phyloP scores from a whole-genome alignment of 30 jellyfish, hydroid and myxozoan species.

The Clytia hemisphaerica region DNA sequence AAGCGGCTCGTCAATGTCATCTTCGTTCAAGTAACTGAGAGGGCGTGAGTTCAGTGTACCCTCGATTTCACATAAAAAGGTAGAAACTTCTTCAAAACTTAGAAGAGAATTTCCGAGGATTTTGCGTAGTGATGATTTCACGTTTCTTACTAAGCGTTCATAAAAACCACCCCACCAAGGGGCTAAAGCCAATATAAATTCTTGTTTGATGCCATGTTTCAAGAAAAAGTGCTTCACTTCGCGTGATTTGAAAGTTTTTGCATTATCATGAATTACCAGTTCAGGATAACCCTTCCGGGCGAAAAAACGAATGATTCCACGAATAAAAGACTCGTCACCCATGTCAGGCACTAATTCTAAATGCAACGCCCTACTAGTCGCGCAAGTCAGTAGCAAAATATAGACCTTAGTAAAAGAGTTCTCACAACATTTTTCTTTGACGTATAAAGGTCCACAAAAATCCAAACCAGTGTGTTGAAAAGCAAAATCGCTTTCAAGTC shows the following conservation, averaged over 20 bases:
- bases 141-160: constrained; percentile 21
- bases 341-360: neutral
- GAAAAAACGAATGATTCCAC: constrained; percentile 12
- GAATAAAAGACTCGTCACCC: neutral
- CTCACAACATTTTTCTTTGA: neutral
- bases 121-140: neutral
- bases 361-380: constrained; percentile 32
- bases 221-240: constrained; percentile 15
- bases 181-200: constrained; percentile 24
- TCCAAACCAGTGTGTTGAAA: constrained; percentile 7
- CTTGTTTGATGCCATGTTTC: neutral
- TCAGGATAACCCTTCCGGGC: constrained; percentile 19
- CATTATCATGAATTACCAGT: constrained; percentile 11
- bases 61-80: constrained; percentile 26
- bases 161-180: constrained; percentile 47
- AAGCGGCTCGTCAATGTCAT: constrained; percentile 3
- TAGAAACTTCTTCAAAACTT: constrained; percentile 10
- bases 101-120: constrained; percentile 8
- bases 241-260: constrained; percentile 34
- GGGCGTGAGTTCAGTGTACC: constrained; percentile 18
- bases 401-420: constrained; percentile 1
- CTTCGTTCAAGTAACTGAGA: constrained; percentile 24
- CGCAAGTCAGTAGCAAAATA: constrained; percentile 24
- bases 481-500: neutral
- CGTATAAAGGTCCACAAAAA: neutral